phyloP scores from a whole-genome alignment of 1,140 invertebrate genomes.

The Leptinotarsa texana region DNA sequence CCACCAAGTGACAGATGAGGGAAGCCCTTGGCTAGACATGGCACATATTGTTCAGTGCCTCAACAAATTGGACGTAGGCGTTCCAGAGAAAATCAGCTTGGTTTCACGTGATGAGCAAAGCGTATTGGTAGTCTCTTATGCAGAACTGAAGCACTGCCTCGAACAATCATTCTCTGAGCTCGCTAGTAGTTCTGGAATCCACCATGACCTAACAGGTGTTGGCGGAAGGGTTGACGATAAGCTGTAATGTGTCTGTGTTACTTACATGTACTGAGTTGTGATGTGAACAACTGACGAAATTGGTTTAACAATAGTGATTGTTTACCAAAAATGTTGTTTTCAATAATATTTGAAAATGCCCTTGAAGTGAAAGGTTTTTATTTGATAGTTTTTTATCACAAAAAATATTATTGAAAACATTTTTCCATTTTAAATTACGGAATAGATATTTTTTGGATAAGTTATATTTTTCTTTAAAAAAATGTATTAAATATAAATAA shows the following conservation, averaged over 20 bases:
- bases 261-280: slow-evolving; percentile 14
- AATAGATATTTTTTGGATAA: slow-evolving; percentile 42
- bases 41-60: slow-evolving; percentile 92
- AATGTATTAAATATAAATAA: slow-evolving; percentile 24
- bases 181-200: slow-evolving; percentile 31
- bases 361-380: slow-evolving; percentile 11
- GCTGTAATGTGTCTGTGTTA: slow-evolving; percentile 33
- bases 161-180: slow-evolving; percentile 87
- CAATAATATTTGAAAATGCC: slow-evolving; percentile 32
- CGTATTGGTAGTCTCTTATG: slow-evolving; percentile 91
- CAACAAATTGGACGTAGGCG: slow-evolving; percentile 91
- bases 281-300: slow-evolving; percentile 15
- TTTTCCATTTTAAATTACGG: slow-evolving; percentile 36
- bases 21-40: slow-evolving; percentile 93
- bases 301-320: slow-evolving; percentile 33
- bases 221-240: slow-evolving; percentile 30
- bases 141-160: slow-evolving; percentile 92
- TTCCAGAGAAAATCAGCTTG: slow-evolving; percentile 88
- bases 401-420: slow-evolving; percentile 38
- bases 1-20: slow-evolving; percentile 90
- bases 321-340: slow-evolving; percentile 34
- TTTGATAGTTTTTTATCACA: background rate
- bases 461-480: slow-evolving; percentile 43
- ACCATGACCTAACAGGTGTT: slow-evolving; percentile 31
- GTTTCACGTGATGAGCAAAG: slow-evolving; percentile 96